Evolutionary conservation across 2,113 vertebrate genomes (phyloP), one percentile per base, ranked within the genome.

Genomic region (Rhadina sibilatrix): DNA sequence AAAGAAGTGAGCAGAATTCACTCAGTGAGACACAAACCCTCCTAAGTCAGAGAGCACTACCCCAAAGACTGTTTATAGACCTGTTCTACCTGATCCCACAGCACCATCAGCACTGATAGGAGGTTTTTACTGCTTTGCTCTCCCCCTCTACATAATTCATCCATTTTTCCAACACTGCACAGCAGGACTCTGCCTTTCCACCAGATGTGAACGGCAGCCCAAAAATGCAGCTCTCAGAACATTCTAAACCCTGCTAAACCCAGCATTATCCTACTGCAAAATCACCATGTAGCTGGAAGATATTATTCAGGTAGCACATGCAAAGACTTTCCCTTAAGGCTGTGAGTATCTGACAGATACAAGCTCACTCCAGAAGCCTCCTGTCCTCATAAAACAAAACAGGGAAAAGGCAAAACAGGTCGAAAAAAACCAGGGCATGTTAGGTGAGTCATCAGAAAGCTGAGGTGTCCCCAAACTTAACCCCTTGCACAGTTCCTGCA

Each of bases 181-280:
- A 47, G 27, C 19, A 81, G 25, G 56, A 78, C 15, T 47, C 65
- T 64, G 35, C 37, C 27, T 25, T 87, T 46, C 54, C 35, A n/a
- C 30, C 40, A 52, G 18, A 44, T 68, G 11, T 27, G 11, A 30
- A 66, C 0, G 0, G 28, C 44, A 86, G 25, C 30, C 68, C 23
- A 31, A 61, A 71, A 68, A 18, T 0, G 1, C n/a, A 14, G 30
- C 52, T 56, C 44, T 47, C 49, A 68, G 60, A 89, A 63, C 52
- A 63, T 16, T 40, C 60, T 57, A 13, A 74, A 53, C 3, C 35
- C 14, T 3, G 6, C 38, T 53, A 68, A 85, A 80, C 1, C 8
- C 31, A 37, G 35, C 2, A 0, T n/a, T 42, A 57, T 19, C 33
- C 28, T 25, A 23, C 5, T 24, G 38, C 61, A 83, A 30, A 89